phyloP scores from a whole-genome alignment of 1,140 invertebrate species.

The Bombus huntii region DNA sequence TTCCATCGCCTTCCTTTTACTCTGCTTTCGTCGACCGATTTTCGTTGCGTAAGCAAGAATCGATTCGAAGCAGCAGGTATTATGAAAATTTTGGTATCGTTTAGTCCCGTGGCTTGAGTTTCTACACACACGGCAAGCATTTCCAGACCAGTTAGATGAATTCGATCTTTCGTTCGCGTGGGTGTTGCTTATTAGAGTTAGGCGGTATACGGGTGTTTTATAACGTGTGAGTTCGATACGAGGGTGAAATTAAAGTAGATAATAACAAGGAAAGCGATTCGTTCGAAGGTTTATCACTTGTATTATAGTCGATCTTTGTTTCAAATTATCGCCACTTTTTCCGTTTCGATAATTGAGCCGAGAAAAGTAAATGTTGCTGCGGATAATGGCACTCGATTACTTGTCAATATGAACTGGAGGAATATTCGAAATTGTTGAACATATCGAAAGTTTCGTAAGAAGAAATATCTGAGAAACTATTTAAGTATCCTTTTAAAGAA shows the following conservation, averaged over 20 bases:
- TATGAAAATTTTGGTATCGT: background rate
- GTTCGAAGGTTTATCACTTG: background rate
- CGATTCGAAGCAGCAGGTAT: background rate
- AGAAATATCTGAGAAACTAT: background rate
- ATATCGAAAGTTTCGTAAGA: background rate
- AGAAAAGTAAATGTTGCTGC: background rate
- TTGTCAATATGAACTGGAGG: background rate
- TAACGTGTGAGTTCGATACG: background rate
- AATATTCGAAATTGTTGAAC: too few relatives aligned
- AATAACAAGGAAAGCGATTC: background rate
- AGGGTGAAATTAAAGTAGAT: background rate
- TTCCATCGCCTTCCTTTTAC: background rate
- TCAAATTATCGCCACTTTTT: too few relatives aligned
- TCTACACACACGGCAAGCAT: background rate
- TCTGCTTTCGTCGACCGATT: too few relatives aligned
- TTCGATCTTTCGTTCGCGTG: background rate
- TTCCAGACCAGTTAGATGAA: background rate
- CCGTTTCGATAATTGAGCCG: background rate
- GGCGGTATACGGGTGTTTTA: background rate
- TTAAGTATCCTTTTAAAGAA: background rate
- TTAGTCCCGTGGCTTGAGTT: background rate
- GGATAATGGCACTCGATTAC: background rate
- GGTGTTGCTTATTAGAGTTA: conserved; percentile 12
- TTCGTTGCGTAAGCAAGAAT: background rate
- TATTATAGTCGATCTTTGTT: background rate